These are phyloP conservation scores for Mionectes olivaceus DNA, from an alignment of 2,797 vertebrate species.

Conservation along the genomic window DNA sequence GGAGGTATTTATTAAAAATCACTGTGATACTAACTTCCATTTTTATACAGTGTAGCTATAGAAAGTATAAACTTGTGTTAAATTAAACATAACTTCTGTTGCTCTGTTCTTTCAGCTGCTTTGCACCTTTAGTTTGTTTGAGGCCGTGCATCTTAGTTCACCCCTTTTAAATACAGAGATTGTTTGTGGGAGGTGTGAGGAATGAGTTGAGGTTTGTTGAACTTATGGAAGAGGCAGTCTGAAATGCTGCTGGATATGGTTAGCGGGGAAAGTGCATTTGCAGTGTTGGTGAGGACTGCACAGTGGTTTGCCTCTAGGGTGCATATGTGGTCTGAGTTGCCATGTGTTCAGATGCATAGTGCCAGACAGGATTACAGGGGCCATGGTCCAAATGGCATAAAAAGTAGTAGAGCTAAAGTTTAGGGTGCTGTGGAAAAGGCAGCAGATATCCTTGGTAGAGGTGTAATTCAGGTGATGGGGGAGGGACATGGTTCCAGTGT, in stretches of 20 bases:
- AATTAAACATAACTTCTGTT: background rate
- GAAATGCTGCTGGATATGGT: background rate
- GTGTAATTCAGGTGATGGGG: background rate
- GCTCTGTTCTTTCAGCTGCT: background rate
- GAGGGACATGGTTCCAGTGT: background rate
- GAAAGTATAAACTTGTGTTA: background rate
- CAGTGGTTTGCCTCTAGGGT: background rate
- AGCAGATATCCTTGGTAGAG: background rate
- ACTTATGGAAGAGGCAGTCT: background rate
- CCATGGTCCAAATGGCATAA: fast-evolving
- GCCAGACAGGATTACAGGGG: background rate
- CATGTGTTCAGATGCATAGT: fast-evolving
- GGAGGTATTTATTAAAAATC: background rate
- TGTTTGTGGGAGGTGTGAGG: background rate
- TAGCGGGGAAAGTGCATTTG: background rate
- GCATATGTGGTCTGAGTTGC: background rate
- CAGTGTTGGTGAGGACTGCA: background rate
- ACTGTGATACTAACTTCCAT: background rate
- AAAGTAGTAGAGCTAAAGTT: background rate
- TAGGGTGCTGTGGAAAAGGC: background rate
- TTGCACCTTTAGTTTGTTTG: background rate
- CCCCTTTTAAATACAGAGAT: background rate
- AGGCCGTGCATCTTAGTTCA: fast-evolving
- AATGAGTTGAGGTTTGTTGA: background rate
- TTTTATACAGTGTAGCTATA: background rate